These are phyloP conservation scores for Stigmatopora nigra DNA, from an alignment of 2,113 vertebrate species.

Conservation along the genomic window DNA sequence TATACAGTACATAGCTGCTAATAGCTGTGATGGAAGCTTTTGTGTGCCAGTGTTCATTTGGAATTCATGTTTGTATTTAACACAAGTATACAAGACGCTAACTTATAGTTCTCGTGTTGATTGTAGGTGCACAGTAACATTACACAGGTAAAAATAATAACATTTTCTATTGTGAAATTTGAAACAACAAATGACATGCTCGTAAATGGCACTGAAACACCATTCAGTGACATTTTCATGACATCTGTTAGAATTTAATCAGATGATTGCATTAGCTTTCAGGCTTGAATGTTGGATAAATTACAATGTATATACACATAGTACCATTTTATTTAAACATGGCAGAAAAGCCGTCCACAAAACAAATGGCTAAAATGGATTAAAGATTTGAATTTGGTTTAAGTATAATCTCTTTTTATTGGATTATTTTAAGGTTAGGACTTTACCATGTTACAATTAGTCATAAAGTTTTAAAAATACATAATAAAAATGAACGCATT, in stretches of 20 bases:
- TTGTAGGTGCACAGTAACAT: background rate
- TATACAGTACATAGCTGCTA: background rate
- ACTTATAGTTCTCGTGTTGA: slow-evolving; percentile 14
- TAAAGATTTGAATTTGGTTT: slow-evolving; percentile 4
- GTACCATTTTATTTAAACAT: slow-evolving; percentile 14
- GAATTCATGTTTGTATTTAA: slow-evolving; percentile 5
- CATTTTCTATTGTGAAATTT: no score
- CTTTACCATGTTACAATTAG: no score
- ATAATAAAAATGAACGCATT: no score
- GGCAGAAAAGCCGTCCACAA: background rate
- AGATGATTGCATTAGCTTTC: no score
- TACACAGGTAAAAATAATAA: no score
- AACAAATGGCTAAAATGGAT: slow-evolving; percentile 19
- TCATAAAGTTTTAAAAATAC: no score
- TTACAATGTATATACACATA: slow-evolving; percentile 8
- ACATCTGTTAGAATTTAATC: no score
- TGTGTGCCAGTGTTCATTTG: background rate
- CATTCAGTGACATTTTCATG: no score
- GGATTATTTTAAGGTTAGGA: no score
- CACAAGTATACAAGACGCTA: background rate
- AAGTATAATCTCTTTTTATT: no score
- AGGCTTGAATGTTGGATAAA: background rate
- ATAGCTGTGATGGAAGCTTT: background rate
- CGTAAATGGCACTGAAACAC: no score
- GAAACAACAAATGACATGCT: no score